Base-by-base conservation (phyloP, 35 echinoderm and acorn worm species). In the Chiridota heheva region DNA sequence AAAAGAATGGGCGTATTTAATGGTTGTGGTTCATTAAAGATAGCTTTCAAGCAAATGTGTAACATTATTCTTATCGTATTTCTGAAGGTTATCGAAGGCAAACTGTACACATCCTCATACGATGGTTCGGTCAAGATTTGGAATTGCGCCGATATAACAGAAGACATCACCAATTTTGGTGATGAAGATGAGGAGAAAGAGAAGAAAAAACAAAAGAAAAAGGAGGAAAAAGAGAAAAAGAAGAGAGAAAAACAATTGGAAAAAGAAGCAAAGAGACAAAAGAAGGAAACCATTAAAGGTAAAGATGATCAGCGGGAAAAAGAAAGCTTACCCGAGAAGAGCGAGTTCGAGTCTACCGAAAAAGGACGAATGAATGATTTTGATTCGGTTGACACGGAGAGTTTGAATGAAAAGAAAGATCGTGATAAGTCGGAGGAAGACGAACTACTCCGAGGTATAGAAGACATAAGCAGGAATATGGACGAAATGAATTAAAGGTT, bases 111-210 rank as follows among this genome's bases (percentile, higher is more conserved):
- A 2, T 81, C 84, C 29, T 91, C 95, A 0, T 84, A 84, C 63
- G 95, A 98, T 58, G 89, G 88, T 3, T 53, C 66, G 0, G 63
- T 91, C 5, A 91, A 84, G 53, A 70, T 98, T 7, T 98, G 90
- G 81, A 81, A 98, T 49, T 85, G 78, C 49, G 15, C 71, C 0
- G 95, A 91, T 40, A 87, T 98, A 18, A 91, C 91, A 51, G 85
- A 92, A 39, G 95, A 98, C 17, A 89, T 86, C 81, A 91, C 89
- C 2, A 91, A 71, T 36, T 88, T 98, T 40, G 89, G 89, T 15
- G 88, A 97, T 46, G 88, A 98, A 58, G 89, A 98, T 20, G 93
- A 97, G 24, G 95, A 98, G 33, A 90, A 97, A 40, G 95, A 98
- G 49, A 80, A 80, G 45, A 86, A 92, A 57, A 86, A 89, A 75